phyloP scores from a whole-genome alignment of 2,888 invertebrate genomes.

The Catocala sponsa region DNA sequence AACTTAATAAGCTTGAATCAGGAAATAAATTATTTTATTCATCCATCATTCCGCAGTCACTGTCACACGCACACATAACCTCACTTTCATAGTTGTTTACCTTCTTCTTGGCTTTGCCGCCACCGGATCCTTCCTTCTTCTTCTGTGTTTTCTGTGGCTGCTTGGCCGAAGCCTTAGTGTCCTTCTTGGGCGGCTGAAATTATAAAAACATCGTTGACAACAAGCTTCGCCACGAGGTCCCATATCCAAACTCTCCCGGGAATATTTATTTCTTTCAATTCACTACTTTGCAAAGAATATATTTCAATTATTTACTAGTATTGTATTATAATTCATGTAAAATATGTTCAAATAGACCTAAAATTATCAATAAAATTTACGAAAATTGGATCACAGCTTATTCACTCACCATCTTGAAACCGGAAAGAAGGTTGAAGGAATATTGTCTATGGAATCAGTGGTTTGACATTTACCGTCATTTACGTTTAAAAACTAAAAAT shows the following conservation, averaged over 20 bases:
- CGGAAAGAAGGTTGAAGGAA: conserved; percentile 72
- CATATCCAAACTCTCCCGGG: conserved; percentile 19
- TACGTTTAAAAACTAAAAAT: conserved; percentile 22
- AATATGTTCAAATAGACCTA: not conserved
- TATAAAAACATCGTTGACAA: conserved; percentile 64
- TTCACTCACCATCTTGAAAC: conserved; percentile 85
- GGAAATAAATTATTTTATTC: too few relatives aligned
- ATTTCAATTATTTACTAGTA: not conserved
- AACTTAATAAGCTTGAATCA: too few relatives aligned
- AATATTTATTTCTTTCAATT: not conserved
- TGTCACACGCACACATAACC: conserved; percentile 73
- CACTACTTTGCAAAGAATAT: not conserved
- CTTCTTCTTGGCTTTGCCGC: conserved; percentile 99
- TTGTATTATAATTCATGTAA: not conserved
- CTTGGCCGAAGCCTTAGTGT: conserved; percentile 96
- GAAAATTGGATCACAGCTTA: conserved; percentile 25
- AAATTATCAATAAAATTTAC: conserved; percentile 17
- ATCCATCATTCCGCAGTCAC: conserved; percentile 1
- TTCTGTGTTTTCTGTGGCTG: conserved; percentile 98
- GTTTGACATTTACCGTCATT: conserved; percentile 46
- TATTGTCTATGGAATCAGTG: conserved; percentile 55
- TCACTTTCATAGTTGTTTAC: conserved; percentile 80
- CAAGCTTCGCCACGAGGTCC: conserved; percentile 77
- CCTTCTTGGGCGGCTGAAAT: conserved; percentile 97
- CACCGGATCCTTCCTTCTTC: conserved; percentile 98